Conservation (phyloP, 2,888 invertebrate genomes). For the Anthophora plumipes region DNA sequence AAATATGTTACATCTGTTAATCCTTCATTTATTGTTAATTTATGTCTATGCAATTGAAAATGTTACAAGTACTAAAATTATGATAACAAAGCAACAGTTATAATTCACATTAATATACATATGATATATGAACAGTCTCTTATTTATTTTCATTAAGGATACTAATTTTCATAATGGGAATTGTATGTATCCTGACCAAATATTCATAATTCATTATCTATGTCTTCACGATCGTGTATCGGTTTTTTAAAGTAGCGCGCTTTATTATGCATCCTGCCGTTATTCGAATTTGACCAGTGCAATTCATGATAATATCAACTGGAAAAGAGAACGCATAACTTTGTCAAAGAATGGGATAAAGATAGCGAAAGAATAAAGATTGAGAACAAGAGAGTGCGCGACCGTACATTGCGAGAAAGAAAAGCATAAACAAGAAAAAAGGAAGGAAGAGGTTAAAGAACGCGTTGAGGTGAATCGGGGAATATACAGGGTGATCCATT, state of each 20-base stretch:
- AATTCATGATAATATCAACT: background rate
- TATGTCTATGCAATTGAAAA: too few relatives aligned
- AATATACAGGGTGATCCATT: slow-evolving; percentile 32
- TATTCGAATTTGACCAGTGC: slow-evolving; percentile 20
- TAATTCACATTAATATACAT: too few relatives aligned
- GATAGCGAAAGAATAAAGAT: background rate
- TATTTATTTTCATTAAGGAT: too few relatives aligned
- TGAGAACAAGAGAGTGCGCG: background rate
- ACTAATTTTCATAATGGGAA: too few relatives aligned
- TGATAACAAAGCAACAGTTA: too few relatives aligned
- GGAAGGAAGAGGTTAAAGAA: slow-evolving; percentile 51
- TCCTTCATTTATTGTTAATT: too few relatives aligned
- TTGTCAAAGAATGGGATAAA: background rate
- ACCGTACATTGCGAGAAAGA: slow-evolving; percentile 1
- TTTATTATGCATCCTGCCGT: slow-evolving; percentile 21
- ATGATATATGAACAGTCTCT: too few relatives aligned
- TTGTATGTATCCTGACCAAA: background rate
- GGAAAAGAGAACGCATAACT: background rate
- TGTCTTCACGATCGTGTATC: slow-evolving; percentile 3
- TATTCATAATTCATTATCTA: background rate
- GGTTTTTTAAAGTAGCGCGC: background rate
- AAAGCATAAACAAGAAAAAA: slow-evolving; percentile 17
- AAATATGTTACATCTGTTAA: too few relatives aligned
- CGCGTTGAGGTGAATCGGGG: slow-evolving; percentile 44
- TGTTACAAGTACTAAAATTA: too few relatives aligned